Evolutionary conservation across 2,888 invertebrate genomes (phyloP), one percentile per base, ranked within the genome.

Genomic region (Julus scandinavius): DNA sequence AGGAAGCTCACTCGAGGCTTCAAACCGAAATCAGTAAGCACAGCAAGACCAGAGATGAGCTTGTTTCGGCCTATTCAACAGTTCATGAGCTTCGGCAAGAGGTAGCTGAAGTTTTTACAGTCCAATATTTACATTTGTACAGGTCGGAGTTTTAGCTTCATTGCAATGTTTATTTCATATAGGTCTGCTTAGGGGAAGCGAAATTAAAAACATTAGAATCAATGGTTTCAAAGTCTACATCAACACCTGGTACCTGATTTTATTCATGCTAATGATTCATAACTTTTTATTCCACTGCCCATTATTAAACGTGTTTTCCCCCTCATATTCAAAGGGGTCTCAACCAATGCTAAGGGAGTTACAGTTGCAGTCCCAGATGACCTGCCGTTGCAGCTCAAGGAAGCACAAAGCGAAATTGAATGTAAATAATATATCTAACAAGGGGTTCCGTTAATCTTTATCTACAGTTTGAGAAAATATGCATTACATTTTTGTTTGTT

Each of bases 351-450:
- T 29, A 72, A 72, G 29, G 20, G 41, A n/a, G 80, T 1, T 38
- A 38, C 17, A 80, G 63, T 17, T 29, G 13, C 15, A 63, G 40
- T 7, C 63, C 17, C 40, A 41, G 87, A 87, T 20, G 87, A 87
- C n/a, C 0, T 41, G 29, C 38, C 87, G 13, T 49, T 88, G 29
- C 91, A 91, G 86, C 88, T 92, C n/a, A 90, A 89, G 49, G 91
- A 92, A 88, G 89, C 91, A 50, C 90, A 91, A 83, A 89, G 88
- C 54, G 91, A 91, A 88, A 89, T 91, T 20, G 91, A 91, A 90
- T 90, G 92, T 92, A 90, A 90, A 89, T 83, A 83, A 38, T 89
- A 84, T 29, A 29, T 45, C 13, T 38, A 49, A 6, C 6, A 49
- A 49, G 0, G 49, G 9, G 29, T 29, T 38, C 1, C 2, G 17